Conservation (phyloP, 2,888 invertebrate genomes). For the Morpho achilles region DNA sequence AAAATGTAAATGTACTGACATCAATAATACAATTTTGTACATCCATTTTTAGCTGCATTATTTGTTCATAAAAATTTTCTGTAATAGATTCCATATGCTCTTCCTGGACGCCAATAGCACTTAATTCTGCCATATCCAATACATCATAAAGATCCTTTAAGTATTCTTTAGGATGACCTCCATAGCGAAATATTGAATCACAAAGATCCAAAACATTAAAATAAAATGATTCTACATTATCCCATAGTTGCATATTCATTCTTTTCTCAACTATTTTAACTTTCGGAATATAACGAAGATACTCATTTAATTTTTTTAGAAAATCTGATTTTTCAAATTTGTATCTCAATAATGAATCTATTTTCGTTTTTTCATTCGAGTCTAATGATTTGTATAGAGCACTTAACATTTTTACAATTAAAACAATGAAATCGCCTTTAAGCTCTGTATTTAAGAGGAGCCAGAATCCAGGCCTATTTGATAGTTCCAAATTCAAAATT, state of each 20-base stretch:
- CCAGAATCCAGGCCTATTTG: constrained; percentile 66
- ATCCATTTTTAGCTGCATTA: constrained; percentile 40
- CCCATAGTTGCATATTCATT: constrained; percentile 62
- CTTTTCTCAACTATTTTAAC: constrained; percentile 59
- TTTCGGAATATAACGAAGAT: constrained; percentile 47
- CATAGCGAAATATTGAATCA: constrained; percentile 51
- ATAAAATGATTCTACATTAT: constrained; percentile 61
- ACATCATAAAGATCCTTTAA: constrained; percentile 45
- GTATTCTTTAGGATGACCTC: constrained; percentile 39
- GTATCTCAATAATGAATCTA: constrained; percentile 43
- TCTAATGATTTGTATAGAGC: constrained; percentile 55
- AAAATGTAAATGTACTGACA: constrained; percentile 35
- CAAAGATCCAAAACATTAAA: constrained; percentile 46
- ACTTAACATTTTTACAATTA: constrained; percentile 64
- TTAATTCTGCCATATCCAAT: constrained; percentile 47
- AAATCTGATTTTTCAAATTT: constrained; percentile 44
- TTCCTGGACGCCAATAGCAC: constrained; percentile 52
- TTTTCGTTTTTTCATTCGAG: constrained; percentile 51
- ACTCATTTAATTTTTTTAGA: constrained; percentile 48
- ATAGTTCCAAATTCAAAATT: constrained; percentile 58
- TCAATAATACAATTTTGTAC: constrained; percentile 36
- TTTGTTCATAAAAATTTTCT: constrained; percentile 58
- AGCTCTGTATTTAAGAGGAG: constrained; percentile 59
- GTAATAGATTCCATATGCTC: constrained; percentile 64
- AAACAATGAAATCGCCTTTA: constrained; percentile 67